These are phyloP conservation scores for Uloborus diversus DNA, from an alignment of 1,140 invertebrate species.

Conservation along the genomic window DNA sequence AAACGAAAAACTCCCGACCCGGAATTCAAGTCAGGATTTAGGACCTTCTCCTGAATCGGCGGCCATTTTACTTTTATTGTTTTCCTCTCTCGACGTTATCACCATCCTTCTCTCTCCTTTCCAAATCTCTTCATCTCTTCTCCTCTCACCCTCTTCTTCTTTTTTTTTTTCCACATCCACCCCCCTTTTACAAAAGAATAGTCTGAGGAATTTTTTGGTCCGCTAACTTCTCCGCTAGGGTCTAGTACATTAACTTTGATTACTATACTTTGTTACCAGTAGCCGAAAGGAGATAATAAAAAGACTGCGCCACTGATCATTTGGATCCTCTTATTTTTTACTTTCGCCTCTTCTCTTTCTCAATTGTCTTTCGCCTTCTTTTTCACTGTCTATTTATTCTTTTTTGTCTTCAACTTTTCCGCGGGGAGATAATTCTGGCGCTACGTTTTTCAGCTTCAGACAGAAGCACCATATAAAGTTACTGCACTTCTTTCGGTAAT, in stretches of 20 bases:
- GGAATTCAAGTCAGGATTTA: constrained; percentile 40
- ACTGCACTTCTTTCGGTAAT: constrained; percentile 40
- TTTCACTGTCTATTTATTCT: constrained; percentile 25
- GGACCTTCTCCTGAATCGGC: neutral
- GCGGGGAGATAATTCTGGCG: constrained; percentile 41
- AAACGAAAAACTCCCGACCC: constrained; percentile 46
- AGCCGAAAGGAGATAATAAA: constrained; percentile 55
- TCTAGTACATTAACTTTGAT: constrained; percentile 56
- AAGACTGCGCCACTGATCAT: constrained; percentile 51
- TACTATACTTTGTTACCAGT: constrained; percentile 56
- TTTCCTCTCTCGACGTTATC: constrained; percentile 47
- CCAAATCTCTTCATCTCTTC: constrained; percentile 54
- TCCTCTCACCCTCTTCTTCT: neutral
- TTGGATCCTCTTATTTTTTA: constrained; percentile 13
- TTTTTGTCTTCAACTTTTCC: constrained; percentile 8
- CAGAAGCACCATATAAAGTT: constrained; percentile 32
- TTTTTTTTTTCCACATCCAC: neutral
- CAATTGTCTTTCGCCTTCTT: constrained; percentile 24
- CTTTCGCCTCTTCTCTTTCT: constrained; percentile 37
- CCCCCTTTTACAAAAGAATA: constrained; percentile 21
- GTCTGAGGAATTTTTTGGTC: constrained; percentile 45
- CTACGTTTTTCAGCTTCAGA: constrained; percentile 18
- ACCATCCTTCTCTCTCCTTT: constrained; percentile 47
- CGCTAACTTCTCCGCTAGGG: constrained; percentile 38
- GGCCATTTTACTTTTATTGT: constrained; percentile 5